phyloP scores from a whole-genome alignment of 2,797 vertebrate species.

The Takifugu ocellatus region DNA sequence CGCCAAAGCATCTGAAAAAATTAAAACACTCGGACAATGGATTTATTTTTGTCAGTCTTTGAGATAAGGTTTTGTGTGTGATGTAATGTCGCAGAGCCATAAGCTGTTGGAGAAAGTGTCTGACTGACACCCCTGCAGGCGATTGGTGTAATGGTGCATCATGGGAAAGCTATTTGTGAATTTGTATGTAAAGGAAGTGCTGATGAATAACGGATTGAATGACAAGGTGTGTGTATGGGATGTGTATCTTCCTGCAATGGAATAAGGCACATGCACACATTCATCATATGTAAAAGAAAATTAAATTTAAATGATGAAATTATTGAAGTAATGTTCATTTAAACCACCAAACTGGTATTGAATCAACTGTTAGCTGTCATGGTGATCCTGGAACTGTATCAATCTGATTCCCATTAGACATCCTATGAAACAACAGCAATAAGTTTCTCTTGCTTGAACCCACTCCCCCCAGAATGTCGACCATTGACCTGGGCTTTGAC shows the following conservation, averaged over 20 bases:
- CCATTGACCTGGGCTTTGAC: conserved; percentile 61
- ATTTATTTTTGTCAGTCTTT: neutral
- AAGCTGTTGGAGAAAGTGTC: conserved; percentile 42
- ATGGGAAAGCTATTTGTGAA: conserved; percentile 44
- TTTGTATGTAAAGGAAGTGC: conserved; percentile 39
- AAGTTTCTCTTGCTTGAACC: conserved; percentile 49
- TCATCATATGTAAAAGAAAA: neutral
- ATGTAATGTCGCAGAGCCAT: conserved; percentile 40
- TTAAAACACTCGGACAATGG: conserved; percentile 7
- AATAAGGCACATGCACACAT: neutral
- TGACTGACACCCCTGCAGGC: conserved; percentile 56
- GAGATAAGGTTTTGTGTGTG: conserved; percentile 36
- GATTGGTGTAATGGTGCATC: conserved; percentile 38
- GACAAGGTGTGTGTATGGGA: conserved; percentile 5
- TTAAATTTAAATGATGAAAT: neutral
- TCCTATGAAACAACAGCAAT: conserved; percentile 37
- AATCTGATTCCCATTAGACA: too few relatives aligned
- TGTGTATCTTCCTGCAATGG: neutral
- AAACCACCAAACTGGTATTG: neutral
- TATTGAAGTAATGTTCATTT: neutral
- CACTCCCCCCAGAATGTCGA: conserved; percentile 55
- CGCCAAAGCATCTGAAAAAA: neutral
- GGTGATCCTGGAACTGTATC: too few relatives aligned
- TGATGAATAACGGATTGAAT: conserved; percentile 32
- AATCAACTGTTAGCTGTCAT: too few relatives aligned